Conservation (phyloP, 2,888 invertebrate species). For the Hymenopus coronatus region DNA sequence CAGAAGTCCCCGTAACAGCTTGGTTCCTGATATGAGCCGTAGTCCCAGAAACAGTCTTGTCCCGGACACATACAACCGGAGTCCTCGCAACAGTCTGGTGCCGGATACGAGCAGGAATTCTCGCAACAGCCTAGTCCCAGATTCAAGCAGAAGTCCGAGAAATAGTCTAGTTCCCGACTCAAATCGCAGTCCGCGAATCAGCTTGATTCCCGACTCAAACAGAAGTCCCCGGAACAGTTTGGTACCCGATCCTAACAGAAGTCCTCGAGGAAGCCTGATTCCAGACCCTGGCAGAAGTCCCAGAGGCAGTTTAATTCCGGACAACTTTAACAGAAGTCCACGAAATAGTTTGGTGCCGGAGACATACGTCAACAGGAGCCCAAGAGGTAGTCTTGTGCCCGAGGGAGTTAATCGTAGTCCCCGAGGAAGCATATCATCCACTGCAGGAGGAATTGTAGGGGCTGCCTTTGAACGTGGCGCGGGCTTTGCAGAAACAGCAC, state of each 20-base stretch:
- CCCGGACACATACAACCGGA: conserved; percentile 57
- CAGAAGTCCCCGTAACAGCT: conserved; percentile 54
- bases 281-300: conserved; percentile 55
- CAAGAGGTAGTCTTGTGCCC: conserved; percentile 42
- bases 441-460: conserved; percentile 25
- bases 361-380: conserved; percentile 54
- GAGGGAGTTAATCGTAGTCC: conserved; percentile 48
- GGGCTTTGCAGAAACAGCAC: conserved; percentile 37
- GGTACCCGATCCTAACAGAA: conserved; percentile 56
- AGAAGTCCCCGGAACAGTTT: conserved; percentile 63
- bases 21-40: conserved; percentile 57
- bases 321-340: conserved; percentile 57
- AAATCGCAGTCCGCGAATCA: conserved; percentile 57
- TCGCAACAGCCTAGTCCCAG: conserved; percentile 45
- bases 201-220: conserved; percentile 51
- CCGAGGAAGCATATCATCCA: conserved; percentile 56
- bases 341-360: conserved; percentile 58
- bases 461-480: not conserved
- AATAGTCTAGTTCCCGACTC: conserved; percentile 62
- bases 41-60: conserved; percentile 64
- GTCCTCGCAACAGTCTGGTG: conserved; percentile 56
- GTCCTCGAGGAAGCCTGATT: conserved; percentile 54
- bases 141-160: conserved; percentile 52
- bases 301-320: conserved; percentile 61
- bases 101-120: conserved; percentile 56